Evolutionary conservation across 2,113 vertebrate genomes (phyloP).

Genomic region (Phaetusa simplex): DNA sequence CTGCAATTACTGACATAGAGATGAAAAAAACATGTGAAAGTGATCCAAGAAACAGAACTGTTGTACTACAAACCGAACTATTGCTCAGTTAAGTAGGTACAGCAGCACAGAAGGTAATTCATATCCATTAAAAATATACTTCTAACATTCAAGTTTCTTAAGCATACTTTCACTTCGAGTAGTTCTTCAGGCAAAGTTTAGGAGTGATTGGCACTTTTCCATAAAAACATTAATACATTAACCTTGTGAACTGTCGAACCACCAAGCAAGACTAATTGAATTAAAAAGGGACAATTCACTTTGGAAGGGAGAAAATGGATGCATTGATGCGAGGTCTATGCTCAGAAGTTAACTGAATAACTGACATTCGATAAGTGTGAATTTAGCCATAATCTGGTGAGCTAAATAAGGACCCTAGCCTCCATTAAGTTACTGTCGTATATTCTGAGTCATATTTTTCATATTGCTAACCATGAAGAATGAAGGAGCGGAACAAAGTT

Average conservation of each 20-base stretch:
- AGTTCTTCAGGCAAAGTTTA: not conserved
- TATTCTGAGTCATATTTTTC: not conserved
- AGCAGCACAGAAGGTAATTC: not conserved
- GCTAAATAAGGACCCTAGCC: not conserved
- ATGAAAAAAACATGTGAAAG: not conserved
- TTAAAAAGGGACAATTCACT: not conserved
- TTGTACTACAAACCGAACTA: not conserved
- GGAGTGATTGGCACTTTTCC: not conserved
- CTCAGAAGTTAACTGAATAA: not conserved
- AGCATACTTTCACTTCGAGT: not conserved
- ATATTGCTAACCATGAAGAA: not conserved
- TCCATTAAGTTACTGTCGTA: not conserved
- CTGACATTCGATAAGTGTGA: not conserved
- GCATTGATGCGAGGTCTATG: not conserved
- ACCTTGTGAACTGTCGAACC: not conserved
- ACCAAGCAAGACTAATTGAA: not conserved
- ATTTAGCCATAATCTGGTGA: not conserved
- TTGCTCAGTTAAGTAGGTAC: not conserved
- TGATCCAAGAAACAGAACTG: not conserved
- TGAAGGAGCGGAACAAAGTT: not conserved
- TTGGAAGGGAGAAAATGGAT: not conserved
- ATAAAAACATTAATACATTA: slow-evolving; percentile 3
- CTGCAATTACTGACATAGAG: not conserved
- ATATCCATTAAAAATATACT: not conserved
- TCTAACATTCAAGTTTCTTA: not conserved